Conservation (phyloP, 37 sponge, comb jelly and placozoan genomes). For the Agelas oroides region DNA sequence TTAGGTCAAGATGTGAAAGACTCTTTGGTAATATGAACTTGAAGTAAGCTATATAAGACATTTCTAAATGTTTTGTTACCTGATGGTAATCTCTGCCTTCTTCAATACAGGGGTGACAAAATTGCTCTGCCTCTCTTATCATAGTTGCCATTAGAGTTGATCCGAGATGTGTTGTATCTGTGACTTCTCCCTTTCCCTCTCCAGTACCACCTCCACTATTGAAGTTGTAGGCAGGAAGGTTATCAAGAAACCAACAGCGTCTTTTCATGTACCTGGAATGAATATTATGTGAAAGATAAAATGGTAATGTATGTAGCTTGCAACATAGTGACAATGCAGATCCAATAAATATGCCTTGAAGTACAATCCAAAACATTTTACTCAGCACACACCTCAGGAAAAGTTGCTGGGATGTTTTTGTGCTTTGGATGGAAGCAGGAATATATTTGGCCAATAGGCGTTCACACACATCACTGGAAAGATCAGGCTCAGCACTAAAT, state of each 20-base stretch:
- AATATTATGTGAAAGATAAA: background rate
- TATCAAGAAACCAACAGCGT: conserved; percentile 39
- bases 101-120: background rate
- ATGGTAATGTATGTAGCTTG: background rate
- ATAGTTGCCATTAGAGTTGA: conserved; percentile 20
- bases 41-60: no score
- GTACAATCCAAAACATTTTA: background rate
- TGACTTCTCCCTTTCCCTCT: no score
- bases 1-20: no score
- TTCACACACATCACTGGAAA: conserved; percentile 23
- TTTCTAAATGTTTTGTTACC: no score
- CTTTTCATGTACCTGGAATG: conserved; percentile 41
- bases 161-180: conserved; percentile 26
- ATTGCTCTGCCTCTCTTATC: background rate
- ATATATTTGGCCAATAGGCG: conserved; percentile 52
- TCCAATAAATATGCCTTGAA: no score
- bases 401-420: conserved; percentile 66
- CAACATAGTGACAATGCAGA: conserved; percentile 48
- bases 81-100: background rate
- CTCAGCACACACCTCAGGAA: no score
- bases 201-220: conserved; percentile 16
- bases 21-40: no score
- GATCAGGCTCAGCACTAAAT: conserved; percentile 19
- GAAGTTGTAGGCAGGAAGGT: conserved; percentile 20
- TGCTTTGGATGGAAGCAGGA: conserved; percentile 41